A percentile compares a stretch with the other conserved stretches of the same genome.
Conservation (phyloP, 2,888 invertebrate genomes). For the Cataglyphis rosenhaueri region DNA sequence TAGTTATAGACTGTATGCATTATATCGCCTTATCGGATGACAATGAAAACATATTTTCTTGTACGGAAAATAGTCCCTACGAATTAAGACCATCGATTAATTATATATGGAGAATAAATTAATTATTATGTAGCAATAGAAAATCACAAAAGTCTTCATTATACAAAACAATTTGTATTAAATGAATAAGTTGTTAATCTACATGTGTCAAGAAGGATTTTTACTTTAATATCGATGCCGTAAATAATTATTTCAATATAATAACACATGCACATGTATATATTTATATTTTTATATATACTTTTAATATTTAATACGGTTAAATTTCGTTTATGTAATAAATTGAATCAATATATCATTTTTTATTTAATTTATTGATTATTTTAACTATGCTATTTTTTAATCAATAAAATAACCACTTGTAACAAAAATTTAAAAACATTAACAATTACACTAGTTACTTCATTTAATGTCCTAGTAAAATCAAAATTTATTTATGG, state of each 20-base stretch:
- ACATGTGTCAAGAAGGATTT: background rate
- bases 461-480: background rate
- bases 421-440: conserved; percentile 1
- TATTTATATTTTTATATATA: background rate
- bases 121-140: background rate
- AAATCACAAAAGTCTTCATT: background rate
- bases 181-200: background rate
- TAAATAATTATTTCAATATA: background rate
- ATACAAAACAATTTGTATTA: background rate
- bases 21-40: conserved; percentile 77
- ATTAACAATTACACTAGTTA: background rate
- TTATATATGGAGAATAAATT: background rate
- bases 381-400: background rate
- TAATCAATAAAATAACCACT: background rate
- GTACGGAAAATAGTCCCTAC: conserved; percentile 44
- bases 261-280: background rate
- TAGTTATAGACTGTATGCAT: conserved; percentile 73
- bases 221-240: background rate
- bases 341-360: background rate
- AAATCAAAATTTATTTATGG: background rate
- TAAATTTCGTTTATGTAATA: background rate
- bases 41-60: conserved; percentile 57
- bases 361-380: conserved; percentile 6
- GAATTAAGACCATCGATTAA: background rate
- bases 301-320: background rate